Conservation (phyloP, 2,113 vertebrate genomes). For the Pogonocichla stellata region DNA sequence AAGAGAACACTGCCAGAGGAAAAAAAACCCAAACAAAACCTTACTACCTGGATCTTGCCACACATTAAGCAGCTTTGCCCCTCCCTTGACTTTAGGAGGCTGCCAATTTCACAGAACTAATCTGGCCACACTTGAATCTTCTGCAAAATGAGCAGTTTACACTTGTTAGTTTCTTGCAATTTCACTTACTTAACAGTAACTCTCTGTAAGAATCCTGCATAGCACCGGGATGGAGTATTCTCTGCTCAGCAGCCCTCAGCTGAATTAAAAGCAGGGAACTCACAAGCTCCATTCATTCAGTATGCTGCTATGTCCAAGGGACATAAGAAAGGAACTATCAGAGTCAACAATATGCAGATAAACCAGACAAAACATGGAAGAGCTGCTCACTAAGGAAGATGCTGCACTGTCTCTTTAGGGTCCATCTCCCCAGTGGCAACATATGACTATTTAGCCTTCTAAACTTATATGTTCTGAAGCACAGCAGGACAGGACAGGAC, state of each 20-base stretch:
- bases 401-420: background rate
- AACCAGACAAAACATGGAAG: background rate
- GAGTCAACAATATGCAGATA: background rate
- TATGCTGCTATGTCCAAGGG: background rate
- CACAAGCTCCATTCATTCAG: background rate
- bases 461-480: background rate
- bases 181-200: background rate
- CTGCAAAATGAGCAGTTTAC: background rate
- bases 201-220: background rate
- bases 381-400: background rate
- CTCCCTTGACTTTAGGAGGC: background rate
- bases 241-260: background rate
- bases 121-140: background rate
- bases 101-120: background rate
- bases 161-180: background rate
- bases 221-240: background rate
- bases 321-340: background rate
- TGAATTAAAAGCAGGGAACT: background rate
- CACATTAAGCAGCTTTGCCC: background rate
- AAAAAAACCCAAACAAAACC: background rate
- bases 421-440: background rate
- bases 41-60: background rate
- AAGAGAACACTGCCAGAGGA: background rate
- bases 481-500: background rate
- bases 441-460: background rate